A percentile compares a stretch with the other conserved stretches of the same genome.
Evolutionary conservation across 2,113 vertebrate species (phyloP).

Genomic region (Tonatia bakeri): DNA sequence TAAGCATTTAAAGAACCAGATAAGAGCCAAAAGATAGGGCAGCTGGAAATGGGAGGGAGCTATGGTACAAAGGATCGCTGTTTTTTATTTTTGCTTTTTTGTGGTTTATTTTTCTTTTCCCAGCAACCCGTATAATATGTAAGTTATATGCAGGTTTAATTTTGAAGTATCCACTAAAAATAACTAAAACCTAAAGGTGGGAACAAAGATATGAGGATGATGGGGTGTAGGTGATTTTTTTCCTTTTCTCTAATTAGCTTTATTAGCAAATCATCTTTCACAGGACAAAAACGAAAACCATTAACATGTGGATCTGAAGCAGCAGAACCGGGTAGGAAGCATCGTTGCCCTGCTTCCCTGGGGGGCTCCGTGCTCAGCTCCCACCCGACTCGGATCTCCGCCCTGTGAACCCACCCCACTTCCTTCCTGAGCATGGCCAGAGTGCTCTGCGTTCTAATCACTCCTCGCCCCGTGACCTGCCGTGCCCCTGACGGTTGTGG

Average conservation of each 20-base stretch:
- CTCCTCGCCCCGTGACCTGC: not conserved
- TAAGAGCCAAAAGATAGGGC: not conserved
- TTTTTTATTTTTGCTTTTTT: not conserved
- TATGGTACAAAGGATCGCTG: not conserved
- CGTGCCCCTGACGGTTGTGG: not conserved
- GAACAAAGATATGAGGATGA: not conserved
- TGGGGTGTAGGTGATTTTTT: not conserved
- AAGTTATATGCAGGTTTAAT: not conserved
- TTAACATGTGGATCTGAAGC: not conserved
- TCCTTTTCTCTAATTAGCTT: not conserved
- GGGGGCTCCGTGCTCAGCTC: rapidly evolving
- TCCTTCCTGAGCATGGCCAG: not conserved
- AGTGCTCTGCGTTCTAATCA: not conserved
- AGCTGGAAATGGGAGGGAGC: not conserved
- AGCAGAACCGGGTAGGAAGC: not conserved
- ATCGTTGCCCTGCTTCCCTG: not conserved
- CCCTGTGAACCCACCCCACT: not conserved
- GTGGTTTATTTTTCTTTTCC: not conserved
- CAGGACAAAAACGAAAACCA: not conserved
- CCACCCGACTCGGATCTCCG: not conserved
- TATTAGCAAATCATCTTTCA: not conserved
- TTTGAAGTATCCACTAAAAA: not conserved
- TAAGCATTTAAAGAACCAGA: not conserved
- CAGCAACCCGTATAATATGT: not conserved
- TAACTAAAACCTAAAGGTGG: not conserved